Evolutionary conservation across 1,140 invertebrate genomes (phyloP), one percentile per base, ranked within the genome.

Genomic region (Lasioglossum albipes): DNA sequence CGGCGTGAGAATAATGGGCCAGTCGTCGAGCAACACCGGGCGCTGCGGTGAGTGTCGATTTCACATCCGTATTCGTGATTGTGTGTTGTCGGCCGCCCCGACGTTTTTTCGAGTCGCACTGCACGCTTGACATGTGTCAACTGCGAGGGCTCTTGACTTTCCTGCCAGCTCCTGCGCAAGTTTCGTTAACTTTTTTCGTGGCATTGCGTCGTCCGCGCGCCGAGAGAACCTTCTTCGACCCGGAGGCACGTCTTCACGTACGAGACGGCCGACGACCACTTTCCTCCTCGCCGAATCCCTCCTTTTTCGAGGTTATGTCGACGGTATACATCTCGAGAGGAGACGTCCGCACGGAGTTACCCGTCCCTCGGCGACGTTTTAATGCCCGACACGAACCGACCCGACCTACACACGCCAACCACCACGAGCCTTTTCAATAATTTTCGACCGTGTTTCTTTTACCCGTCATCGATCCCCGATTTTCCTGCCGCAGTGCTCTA

Each of bases 1-100:
- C 62, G 76, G 69, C 74, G 67, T 65, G 79, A 82, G 52, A 84
- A 87, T 79, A 81, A 93, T 93, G 92, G 92, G 92, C 80, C 91
- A 92, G 74, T 92, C 91, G 73, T 92, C 91, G 75, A 92, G 91
- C 86, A 92, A 89, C 87, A 90, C 90, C 86, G 90, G 91, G 67
- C 91, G 90, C 87, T 92, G 85, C 87, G 92, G 92, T 93, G 89
- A 93, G 92, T 93, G 70, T 77, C 65, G 67, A 84, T 80, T 79
- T 57, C 57, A 84, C 65, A 59, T 31, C 75, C 66, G 65, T 62
- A 67, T 18, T 13, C 27, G 67, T 70, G 42, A 80, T 75, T 42
- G 75, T 66, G 72, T 83, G 67, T 57, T 36, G 71, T 79, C 57
- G 68, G 68, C 54, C 62, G 62, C 16, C 52, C 41, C 57, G 73